These are phyloP conservation scores for Glaucopsyche alexis DNA, from an alignment of 2,888 invertebrate species.

Conservation along the genomic window DNA sequence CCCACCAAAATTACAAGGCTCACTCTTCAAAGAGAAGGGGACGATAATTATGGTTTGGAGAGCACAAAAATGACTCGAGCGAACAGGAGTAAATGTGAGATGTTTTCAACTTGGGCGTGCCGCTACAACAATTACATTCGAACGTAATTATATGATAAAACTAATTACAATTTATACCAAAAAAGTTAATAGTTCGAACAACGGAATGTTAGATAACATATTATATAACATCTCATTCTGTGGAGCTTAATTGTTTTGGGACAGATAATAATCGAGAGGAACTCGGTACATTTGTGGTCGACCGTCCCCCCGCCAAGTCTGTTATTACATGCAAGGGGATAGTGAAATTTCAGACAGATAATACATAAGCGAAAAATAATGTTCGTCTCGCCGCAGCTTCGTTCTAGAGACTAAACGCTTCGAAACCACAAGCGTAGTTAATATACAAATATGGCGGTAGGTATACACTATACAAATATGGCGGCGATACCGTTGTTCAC, in stretches of 20 bases:
- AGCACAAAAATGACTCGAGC: slow-evolving; percentile 4
- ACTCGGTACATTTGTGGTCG: slow-evolving; percentile 16
- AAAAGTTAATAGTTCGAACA: slow-evolving; percentile 2
- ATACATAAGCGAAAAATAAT: slow-evolving; percentile 8
- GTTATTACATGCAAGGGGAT: not conserved
- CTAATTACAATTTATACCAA: slow-evolving; percentile 4
- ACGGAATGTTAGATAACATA: not conserved
- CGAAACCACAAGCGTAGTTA: not conserved
- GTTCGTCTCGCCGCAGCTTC: not conserved
- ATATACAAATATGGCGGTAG: slow-evolving; percentile 13
- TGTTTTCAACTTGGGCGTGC: not conserved
- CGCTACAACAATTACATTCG: not conserved
- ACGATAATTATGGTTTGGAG: slow-evolving; percentile 3
- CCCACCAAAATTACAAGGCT: slow-evolving; percentile 15
- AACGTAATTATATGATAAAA: slow-evolving; percentile 6
- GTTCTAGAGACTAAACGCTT: too few relatives aligned
- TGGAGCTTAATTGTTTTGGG: slow-evolving; percentile 21
- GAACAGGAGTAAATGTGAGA: not conserved
- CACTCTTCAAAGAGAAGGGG: not conserved
- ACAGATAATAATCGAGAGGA: slow-evolving; percentile 18
- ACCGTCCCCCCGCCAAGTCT: not conserved
- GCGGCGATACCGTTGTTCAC: slow-evolving; percentile 19
- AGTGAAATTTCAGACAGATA: slow-evolving; percentile 16
- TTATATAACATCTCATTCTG: not conserved
- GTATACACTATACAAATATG: slow-evolving; percentile 22